These are phyloP conservation scores for Elysia crispata DNA, from an alignment of 2,888 invertebrate genomes.

Conservation along the genomic window DNA sequence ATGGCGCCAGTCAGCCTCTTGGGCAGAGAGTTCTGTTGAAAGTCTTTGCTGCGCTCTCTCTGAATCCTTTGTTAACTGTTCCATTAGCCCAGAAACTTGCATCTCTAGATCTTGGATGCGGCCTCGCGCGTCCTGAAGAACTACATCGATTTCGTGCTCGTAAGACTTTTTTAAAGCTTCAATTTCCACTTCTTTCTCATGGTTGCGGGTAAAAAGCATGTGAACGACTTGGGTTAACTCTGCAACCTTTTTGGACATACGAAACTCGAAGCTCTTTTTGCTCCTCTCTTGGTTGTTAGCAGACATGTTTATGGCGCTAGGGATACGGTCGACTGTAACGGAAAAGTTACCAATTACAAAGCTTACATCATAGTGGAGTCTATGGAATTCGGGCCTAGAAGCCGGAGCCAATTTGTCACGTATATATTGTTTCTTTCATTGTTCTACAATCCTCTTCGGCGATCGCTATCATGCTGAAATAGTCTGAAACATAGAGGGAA, in stretches of 20 bases:
- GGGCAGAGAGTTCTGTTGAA: slow-evolving; percentile 27
- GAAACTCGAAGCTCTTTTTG: slow-evolving; percentile 73
- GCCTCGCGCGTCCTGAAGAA: slow-evolving; percentile 67
- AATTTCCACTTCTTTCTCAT: slow-evolving; percentile 75
- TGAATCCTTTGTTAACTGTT: slow-evolving; percentile 40
- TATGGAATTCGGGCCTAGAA: too few relatives aligned
- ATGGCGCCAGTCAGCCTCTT: slow-evolving; percentile 65
- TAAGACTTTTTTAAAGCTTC: slow-evolving; percentile 73
- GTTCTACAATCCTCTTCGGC: too few relatives aligned
- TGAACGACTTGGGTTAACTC: slow-evolving; percentile 77
- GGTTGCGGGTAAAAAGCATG: slow-evolving; percentile 76
- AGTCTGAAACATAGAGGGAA: too few relatives aligned
- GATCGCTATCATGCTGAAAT: too few relatives aligned
- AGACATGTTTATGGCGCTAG: slow-evolving; percentile 20
- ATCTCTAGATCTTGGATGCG: slow-evolving; percentile 60
- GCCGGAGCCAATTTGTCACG: too few relatives aligned
- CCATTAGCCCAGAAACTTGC: not conserved
- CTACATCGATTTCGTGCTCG: slow-evolving; percentile 70
- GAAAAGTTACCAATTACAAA: too few relatives aligned
- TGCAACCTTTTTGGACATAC: slow-evolving; percentile 77
- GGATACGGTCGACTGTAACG: too few relatives aligned
- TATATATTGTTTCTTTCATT: too few relatives aligned
- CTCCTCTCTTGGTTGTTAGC: slow-evolving; percentile 49
- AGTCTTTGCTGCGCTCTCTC: slow-evolving; percentile 49
- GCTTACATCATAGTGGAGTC: too few relatives aligned